Conservation (phyloP, 2,888 invertebrate species). For the Dryobotodes eremita region DNA sequence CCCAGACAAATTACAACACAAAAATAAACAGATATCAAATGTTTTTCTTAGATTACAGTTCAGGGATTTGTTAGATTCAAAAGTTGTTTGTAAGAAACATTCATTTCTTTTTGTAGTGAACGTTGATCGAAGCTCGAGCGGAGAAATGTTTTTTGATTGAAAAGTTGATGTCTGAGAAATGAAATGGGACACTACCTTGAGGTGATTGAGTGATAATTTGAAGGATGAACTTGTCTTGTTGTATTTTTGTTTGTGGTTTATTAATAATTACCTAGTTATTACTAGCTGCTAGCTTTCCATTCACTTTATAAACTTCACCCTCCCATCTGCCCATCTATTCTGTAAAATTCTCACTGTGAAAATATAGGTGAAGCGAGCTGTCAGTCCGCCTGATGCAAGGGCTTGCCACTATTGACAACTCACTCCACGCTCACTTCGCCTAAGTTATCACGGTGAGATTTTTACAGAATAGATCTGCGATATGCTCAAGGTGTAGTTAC, state of each 20-base stretch:
- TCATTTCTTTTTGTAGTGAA: slow-evolving; percentile 52
- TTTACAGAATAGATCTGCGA: too few species aligned
- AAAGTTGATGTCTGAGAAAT: slow-evolving; percentile 51
- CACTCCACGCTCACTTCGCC: too few species aligned
- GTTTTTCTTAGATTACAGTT: slow-evolving; percentile 12
- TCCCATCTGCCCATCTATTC: too few species aligned
- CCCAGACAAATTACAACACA: slow-evolving; percentile 8
- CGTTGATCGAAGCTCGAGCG: slow-evolving; percentile 38
- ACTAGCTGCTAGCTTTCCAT: background rate
- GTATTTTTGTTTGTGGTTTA: background rate
- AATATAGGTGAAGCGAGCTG: too few species aligned
- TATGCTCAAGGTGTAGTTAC: too few species aligned
- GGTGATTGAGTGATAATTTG: slow-evolving; percentile 39
- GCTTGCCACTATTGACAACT: too few species aligned
- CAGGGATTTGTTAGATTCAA: slow-evolving; percentile 17
- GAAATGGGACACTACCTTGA: slow-evolving; percentile 22
- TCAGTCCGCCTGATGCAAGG: too few species aligned
- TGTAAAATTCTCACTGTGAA: too few species aligned
- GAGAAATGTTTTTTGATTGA: slow-evolving; percentile 46
- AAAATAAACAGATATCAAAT: slow-evolving; percentile 40
- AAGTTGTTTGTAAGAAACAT: slow-evolving; percentile 33
- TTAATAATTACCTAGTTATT: too few species aligned
- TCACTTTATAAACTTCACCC: too few species aligned
- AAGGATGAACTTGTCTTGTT: background rate
- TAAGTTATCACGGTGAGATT: too few species aligned